phyloP scores from a whole-genome alignment of 2,113 vertebrate genomes.

The Sylvia atricapilla region DNA sequence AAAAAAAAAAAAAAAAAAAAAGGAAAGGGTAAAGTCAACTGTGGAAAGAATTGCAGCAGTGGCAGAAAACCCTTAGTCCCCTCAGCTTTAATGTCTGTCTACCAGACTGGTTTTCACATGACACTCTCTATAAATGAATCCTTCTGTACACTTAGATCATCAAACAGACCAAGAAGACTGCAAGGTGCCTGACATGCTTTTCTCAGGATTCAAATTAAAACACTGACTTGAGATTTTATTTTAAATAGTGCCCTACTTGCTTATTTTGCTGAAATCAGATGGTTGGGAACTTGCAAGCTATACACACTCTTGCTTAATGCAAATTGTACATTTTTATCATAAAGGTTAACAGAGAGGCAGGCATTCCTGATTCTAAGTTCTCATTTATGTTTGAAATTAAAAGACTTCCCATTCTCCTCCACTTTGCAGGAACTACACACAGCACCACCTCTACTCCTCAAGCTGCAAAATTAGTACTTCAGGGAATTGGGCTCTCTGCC shows the following conservation, averaged over 20 bases:
- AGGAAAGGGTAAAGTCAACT: background rate
- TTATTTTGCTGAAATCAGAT: conserved; percentile 14
- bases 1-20: background rate
- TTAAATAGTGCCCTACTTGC: conserved; percentile 2
- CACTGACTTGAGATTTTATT: conserved; percentile 28
- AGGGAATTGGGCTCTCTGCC: conserved; percentile 17
- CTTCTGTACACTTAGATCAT: background rate
- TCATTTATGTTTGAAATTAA: conserved; percentile 45
- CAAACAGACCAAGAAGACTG: conserved; percentile 1
- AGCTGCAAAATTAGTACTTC: conserved; percentile 45
- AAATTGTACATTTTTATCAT: background rate
- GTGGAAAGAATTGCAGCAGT: background rate
- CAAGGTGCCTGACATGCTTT: background rate
- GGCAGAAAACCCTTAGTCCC: background rate
- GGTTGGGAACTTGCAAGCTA: background rate
- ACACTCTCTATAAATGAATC: conserved; percentile 5
- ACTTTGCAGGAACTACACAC: background rate
- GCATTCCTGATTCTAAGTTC: background rate
- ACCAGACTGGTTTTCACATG: background rate
- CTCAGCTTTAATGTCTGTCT: conserved; percentile 9
- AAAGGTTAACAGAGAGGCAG: background rate
- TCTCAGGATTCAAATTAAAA: conserved; percentile 33
- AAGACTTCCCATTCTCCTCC: background rate
- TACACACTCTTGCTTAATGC: background rate
- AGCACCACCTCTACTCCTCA: background rate